These are phyloP conservation scores for Chroicocephalus ridibundus DNA, from an alignment of 2,113 vertebrate genomes.

Conservation along the genomic window DNA sequence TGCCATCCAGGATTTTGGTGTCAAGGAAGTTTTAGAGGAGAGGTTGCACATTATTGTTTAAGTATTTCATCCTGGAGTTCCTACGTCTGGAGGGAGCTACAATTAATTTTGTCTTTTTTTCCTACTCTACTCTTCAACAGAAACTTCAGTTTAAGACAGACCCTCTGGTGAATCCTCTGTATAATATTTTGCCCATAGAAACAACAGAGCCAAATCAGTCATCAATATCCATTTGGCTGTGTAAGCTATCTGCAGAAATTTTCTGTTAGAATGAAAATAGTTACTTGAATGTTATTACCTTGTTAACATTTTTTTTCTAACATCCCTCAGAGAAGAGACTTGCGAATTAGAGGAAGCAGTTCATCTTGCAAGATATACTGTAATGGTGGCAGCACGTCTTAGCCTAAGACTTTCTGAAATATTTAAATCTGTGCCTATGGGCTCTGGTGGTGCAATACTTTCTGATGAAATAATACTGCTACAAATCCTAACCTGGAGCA, in stretches of 20 bases:
- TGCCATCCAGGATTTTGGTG: not conserved
- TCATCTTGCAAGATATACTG: not conserved
- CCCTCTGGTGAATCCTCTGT: not conserved
- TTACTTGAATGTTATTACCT: not conserved
- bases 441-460: not conserved
- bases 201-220: not conserved
- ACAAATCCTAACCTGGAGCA: not conserved
- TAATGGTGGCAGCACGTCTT: not conserved
- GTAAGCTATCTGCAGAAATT: not conserved
- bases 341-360: not conserved
- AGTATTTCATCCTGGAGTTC: not conserved
- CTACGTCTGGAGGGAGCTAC: not conserved
- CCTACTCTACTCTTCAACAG: not conserved
- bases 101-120: not conserved
- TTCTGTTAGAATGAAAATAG: not conserved
- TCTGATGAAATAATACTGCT: not conserved
- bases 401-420: not conserved
- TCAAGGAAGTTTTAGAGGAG: not conserved
- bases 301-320: not conserved
- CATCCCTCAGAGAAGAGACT: not conserved
- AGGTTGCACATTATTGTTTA: not conserved
- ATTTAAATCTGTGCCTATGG: not conserved
- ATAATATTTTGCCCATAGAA: not conserved
- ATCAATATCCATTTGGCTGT: not conserved
- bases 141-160: not conserved